A percentile compares a stretch with the other conserved stretches of the same genome.
These are phyloP conservation scores for Cotesia glomerata DNA, from an alignment of 1,140 invertebrate genomes.

Conservation along the genomic window DNA sequence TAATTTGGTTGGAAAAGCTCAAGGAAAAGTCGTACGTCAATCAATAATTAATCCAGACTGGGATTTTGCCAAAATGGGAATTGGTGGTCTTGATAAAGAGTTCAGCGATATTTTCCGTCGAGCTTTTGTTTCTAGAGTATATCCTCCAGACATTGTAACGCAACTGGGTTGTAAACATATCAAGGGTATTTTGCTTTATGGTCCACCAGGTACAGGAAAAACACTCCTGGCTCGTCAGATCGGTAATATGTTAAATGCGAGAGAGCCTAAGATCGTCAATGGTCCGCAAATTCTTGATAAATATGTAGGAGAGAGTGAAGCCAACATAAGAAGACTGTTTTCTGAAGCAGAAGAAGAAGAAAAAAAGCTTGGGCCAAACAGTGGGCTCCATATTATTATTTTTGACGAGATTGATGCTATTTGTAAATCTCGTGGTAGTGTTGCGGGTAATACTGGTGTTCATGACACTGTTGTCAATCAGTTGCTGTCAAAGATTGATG, in stretches of 20 bases:
- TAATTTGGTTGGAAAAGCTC: constrained; percentile 84
- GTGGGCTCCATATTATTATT: constrained; percentile 98
- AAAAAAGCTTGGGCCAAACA: constrained; percentile 90
- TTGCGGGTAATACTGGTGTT: constrained; percentile 92
- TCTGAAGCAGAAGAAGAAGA: constrained; percentile 99
- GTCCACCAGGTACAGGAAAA: constrained; percentile 98
- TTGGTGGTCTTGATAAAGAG: constrained; percentile 96
- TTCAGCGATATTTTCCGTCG: constrained; percentile 97
- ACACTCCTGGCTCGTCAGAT: constrained; percentile 99
- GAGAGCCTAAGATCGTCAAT: constrained; percentile 99
- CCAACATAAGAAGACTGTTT: constrained; percentile 95
- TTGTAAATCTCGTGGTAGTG: constrained; percentile 97
- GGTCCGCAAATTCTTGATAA: constrained; percentile 99
- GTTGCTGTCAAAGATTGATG: constrained; percentile 97
- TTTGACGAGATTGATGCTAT: constrained; percentile 99
- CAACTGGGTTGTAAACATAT: constrained; percentile 98
- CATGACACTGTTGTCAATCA: constrained; percentile 99
- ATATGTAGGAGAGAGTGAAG: constrained; percentile 99
- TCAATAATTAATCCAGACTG: constrained; percentile 98
- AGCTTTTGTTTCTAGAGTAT: constrained; percentile 98
- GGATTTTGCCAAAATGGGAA: constrained; percentile 99
- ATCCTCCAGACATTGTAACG: constrained; percentile 96
- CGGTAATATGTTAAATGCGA: constrained; percentile 97
- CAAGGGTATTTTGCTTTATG: constrained; percentile 93
- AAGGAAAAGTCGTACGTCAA: constrained; percentile 78